These are phyloP conservation scores for Musca domestica DNA, from an alignment of 1,140 invertebrate genomes.

Conservation along the genomic window DNA sequence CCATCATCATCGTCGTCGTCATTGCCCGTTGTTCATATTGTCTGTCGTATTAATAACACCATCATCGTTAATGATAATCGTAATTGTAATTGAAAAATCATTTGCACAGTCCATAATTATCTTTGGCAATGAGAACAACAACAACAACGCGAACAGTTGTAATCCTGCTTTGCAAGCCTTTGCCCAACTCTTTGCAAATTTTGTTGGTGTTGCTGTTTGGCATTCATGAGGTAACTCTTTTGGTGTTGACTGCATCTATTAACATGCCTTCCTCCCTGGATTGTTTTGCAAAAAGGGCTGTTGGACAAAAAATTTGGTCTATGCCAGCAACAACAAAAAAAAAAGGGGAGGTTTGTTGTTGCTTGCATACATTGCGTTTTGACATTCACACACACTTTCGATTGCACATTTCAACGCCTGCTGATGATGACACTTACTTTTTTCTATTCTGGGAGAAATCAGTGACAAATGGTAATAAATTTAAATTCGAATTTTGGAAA, in stretches of 20 bases:
- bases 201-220: not conserved
- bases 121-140: not conserved
- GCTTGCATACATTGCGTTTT: not conserved
- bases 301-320: not conserved
- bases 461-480: constrained; percentile 11
- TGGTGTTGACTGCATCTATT: not conserved
- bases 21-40: no score
- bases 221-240: not conserved
- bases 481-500: constrained; percentile 4
- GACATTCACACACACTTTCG: no score
- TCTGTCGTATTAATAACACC: no score
- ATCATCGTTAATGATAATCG: constrained; percentile 6
- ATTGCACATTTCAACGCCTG: constrained; percentile 2
- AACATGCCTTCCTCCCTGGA: not conserved
- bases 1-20: no score
- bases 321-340: not conserved
- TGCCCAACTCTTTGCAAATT: not conserved
- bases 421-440: constrained; percentile 14
- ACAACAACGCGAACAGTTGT: not conserved
- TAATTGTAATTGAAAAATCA: constrained; percentile 22
- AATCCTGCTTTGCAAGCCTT: not conserved
- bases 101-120: constrained; percentile 17
- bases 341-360: not conserved
- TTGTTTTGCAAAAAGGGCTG: not conserved
- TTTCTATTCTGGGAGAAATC: not conserved